Base-by-base conservation (phyloP, 2,888 invertebrate species). In the Drymonia ruficornis region DNA sequence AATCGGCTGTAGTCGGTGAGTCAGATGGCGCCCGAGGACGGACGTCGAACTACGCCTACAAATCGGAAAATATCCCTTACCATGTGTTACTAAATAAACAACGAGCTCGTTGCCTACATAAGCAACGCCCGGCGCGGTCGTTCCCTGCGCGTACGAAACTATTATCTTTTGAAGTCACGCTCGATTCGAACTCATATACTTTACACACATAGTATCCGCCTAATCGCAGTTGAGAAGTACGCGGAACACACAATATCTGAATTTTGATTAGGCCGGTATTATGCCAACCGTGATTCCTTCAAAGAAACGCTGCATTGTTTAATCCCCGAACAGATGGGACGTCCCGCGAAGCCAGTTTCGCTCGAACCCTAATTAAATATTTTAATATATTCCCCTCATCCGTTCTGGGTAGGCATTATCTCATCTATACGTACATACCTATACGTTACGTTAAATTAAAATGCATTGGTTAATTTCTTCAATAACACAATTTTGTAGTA, bases 321-420 rank as follows among this genome's bases (percentile, higher is more conserved):
- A 72, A 76, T 76, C 78, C 72, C 72, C 68, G 63, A 72, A 68
- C 77, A 83, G 81, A 84, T 83, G 80, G 79, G 78, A 75, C 75
- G 70, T 72, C 74, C 76, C 76, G 65, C 65, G 66, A 78, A 80
- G 80, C 72, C 73, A 71, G 80, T 79, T 83, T 81, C 77, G 64
- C 75, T 70, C 65, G 76, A 79, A 80, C 77, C 78, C 79, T 87
- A 89, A 89, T 90, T 89, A 87, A 83, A 80, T 87, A 87, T 89
- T 86, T 87, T 86, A 88, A 89, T 88, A 81, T 87, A 87, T 87
- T 86, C 83, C 65, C 78, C 76, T 72, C 81, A 82, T 82, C 77
- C 79, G 70, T 77, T 82, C 72, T 28, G 45, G 23, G n/a, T 74
- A 81, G 78, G 19, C 74, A 81, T 78, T 71, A 76, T 72, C 73